Evolutionary conservation across 2,113 vertebrate genomes (phyloP), one percentile per base, ranked within the genome.

Genomic region (Poecilia latipinna): DNA sequence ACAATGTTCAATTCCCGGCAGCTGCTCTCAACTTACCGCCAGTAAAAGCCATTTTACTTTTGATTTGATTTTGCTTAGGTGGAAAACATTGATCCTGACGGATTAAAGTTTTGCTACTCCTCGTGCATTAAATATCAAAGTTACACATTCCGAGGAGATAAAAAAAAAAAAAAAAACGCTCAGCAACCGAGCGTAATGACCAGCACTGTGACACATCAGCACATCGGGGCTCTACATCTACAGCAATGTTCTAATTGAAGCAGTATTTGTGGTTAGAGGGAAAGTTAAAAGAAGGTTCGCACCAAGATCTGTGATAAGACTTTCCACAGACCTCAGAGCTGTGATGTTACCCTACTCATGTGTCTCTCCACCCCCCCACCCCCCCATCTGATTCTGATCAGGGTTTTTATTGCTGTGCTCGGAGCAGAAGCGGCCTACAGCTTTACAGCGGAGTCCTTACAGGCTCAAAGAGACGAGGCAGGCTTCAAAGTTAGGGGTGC

Each of bases 371-470:
- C 35, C 35, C 35, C 3, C 35, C 35, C 35, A 6, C 35, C 8
- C 29, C 84, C 62, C 84, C 91, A 93, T 93, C 87, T 92, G 92
- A 93, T 86, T 91, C 85, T 83, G 88, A 93, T 94, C 87, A 92
- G 68, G 60, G 35, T 57, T 90, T 85, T 87, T 86, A 87, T 68
- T 79, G 84, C 82, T 24, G 62, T 72, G 0, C 70, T 83, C 72
- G 31, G 68, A 82, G 85, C 68, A 68, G 86, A 67, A 75, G 84
- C 32, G 39, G 72, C 88, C 73, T 54, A 39, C 75, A 86, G 87
- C 68, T 84, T 80, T 64, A 71, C 72, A 68, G 84, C 70, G 78
- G 72, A 80, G 84, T 79, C 81, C 86, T 66, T 82, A 57, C 3
- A 82, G 65, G 68, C 75, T 33, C 8, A 69, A 32, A 54, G 67